Conservation (phyloP, 2,113 vertebrate species). For the Corythornis vintsioides region DNA sequence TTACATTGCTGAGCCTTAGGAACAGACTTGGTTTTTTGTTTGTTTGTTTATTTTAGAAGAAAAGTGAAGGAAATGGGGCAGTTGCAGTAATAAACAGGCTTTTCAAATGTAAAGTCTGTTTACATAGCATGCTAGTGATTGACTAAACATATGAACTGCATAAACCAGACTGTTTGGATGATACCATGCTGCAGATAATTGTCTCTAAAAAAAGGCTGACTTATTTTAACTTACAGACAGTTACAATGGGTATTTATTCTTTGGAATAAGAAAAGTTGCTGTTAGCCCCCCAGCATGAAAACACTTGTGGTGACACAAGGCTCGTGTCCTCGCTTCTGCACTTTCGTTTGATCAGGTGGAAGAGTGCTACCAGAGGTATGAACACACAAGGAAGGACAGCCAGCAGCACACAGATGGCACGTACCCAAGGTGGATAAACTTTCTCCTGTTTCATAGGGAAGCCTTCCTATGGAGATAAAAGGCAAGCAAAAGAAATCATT, state of each 20-base stretch:
- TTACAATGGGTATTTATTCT: neutral
- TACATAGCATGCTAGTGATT: neutral
- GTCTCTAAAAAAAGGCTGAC: neutral
- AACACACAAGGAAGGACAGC: constrained; percentile 71
- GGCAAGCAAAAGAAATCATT: neutral
- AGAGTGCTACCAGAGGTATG: constrained; percentile 78
- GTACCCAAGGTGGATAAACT: constrained; percentile 84
- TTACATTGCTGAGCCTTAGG: neutral
- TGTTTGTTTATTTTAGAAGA: neutral
- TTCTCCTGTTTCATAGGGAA: constrained; percentile 81
- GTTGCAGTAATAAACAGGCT: neutral
- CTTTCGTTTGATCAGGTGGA: constrained; percentile 39
- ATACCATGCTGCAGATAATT: neutral
- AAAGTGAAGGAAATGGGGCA: neutral
- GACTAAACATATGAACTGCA: neutral
- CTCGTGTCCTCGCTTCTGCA: neutral
- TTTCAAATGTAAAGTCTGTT: neutral
- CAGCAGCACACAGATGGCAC: constrained; percentile 77
- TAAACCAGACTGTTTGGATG: neutral
- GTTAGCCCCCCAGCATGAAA: neutral
- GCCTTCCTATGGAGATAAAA: constrained; percentile 63
- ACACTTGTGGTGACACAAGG: constrained; percentile 1
- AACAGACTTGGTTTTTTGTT: neutral
- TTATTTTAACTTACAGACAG: neutral
- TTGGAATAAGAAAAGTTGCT: neutral